phyloP scores from a whole-genome alignment of 2,888 invertebrate species.

The Heliconius hortense region DNA sequence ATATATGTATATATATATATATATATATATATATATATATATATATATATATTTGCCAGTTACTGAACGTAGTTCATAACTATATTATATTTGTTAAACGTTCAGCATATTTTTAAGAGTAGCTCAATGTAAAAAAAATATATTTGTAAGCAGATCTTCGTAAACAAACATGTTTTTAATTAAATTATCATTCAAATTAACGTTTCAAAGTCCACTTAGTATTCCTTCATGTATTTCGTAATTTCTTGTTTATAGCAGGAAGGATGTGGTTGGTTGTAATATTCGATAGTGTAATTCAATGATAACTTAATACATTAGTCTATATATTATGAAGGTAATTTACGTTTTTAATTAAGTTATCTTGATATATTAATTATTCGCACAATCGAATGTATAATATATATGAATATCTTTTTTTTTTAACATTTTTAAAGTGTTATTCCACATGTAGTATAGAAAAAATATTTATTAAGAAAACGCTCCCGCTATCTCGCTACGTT shows the following conservation, averaged over 20 bases:
- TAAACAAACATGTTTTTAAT: conserved; percentile 15
- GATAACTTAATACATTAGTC: conserved; percentile 4
- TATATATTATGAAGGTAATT: conserved; percentile 6
- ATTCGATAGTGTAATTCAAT: conserved; percentile 7
- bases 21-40: conserved; percentile 7
- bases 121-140: conserved; percentile 15
- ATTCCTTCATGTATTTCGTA: conserved; percentile 13
- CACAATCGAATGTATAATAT: not conserved
- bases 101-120: conserved; percentile 18
- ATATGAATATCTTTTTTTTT: not conserved
- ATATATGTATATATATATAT: no score
- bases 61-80: conserved; percentile 32
- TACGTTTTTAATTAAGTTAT: not conserved
- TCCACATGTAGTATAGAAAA: no score
- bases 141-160: not conserved
- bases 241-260: conserved; percentile 13
- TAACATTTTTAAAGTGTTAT: no score
- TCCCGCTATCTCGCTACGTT: no score
- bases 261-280: conserved; percentile 15
- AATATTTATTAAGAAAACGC: no score
- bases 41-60: conserved; percentile 10
- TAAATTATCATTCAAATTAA: conserved; percentile 10
- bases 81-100: conserved; percentile 14
- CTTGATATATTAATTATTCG: not conserved
- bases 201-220: conserved; percentile 13